Evolutionary conservation across 2,888 invertebrate genomes (phyloP).

Genomic region (Polymixis flavicincta): DNA sequence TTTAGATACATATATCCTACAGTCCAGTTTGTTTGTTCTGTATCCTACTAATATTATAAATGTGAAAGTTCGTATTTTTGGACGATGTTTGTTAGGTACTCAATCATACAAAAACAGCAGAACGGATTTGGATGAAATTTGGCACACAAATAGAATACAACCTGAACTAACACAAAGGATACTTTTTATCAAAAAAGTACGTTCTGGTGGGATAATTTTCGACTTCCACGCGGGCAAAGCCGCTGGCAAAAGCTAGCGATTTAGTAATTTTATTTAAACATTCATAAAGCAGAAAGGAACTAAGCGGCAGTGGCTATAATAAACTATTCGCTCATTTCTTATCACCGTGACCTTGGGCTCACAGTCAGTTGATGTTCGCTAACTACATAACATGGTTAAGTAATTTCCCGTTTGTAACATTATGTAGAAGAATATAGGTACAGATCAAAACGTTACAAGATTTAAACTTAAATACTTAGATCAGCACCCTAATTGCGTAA

Average conservation of each 20-base stretch:
- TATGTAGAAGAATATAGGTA: neutral
- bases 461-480: constrained; percentile 2
- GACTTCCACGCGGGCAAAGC: too few relatives aligned
- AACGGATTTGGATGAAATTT: neutral
- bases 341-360: constrained; percentile 75
- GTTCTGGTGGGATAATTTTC: neutral
- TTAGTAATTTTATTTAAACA: constrained; percentile 25
- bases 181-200: too few relatives aligned
- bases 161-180: neutral
- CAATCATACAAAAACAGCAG: neutral
- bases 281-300: constrained; percentile 30
- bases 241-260: neutral
- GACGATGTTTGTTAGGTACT: neutral
- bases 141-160: neutral
- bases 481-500: too few relatives aligned
- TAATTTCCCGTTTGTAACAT: constrained; percentile 44
- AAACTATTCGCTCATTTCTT: constrained; percentile 70
- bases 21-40: neutral
- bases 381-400: constrained; percentile 36
- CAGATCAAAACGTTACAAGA: neutral
- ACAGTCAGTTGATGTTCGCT: constrained; percentile 49
- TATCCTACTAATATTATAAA: neutral
- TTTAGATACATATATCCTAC: neutral
- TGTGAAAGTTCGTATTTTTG: neutral
- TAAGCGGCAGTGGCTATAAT: constrained; percentile 47